Evolutionary conservation across 35 echinoderm and acorn worm species (phyloP).

Genomic region (Diadema setosum): DNA sequence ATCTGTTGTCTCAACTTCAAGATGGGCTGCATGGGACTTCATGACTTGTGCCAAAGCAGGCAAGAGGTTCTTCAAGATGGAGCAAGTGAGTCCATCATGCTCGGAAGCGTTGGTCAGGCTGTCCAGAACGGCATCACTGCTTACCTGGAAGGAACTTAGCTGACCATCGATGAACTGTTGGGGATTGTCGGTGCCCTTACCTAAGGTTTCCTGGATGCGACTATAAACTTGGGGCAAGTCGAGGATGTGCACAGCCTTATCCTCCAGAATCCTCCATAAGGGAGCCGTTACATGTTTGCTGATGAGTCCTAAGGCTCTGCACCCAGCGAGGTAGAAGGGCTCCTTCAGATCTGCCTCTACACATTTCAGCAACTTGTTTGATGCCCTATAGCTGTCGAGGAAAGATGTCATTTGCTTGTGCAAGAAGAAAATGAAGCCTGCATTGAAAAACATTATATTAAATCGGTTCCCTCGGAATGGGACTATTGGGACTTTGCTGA

Average conservation of each 20-base stretch:
- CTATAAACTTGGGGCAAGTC: not conserved
- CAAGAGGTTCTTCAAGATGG: not conserved
- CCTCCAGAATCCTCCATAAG: not conserved
- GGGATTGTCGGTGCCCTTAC: not conserved
- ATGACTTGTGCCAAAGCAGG: not conserved
- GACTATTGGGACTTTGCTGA: not conserved
- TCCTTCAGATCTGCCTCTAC: not conserved
- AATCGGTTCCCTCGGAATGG: constrained; percentile 36
- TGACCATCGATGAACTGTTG: not conserved
- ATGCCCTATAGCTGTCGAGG: not conserved
- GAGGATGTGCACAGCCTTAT: not conserved
- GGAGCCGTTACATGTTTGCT: constrained; percentile 13
- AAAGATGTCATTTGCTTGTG: constrained; percentile 4
- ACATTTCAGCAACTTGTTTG: not conserved
- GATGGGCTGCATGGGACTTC: not conserved
- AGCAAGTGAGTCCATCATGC: not conserved
- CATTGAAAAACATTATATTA: constrained; percentile 30
- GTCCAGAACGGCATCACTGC: not conserved
- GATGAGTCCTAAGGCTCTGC: constrained; percentile 20
- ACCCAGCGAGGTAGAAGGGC: constrained; percentile 24
- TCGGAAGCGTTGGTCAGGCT: too few species aligned
- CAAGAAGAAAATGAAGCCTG: not conserved
- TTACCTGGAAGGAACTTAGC: not conserved
- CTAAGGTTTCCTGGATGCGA: not conserved
- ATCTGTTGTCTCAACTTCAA: not conserved